Conservation (phyloP, 2,113 vertebrate species). For the Psammodynastes pulverulentus region DNA sequence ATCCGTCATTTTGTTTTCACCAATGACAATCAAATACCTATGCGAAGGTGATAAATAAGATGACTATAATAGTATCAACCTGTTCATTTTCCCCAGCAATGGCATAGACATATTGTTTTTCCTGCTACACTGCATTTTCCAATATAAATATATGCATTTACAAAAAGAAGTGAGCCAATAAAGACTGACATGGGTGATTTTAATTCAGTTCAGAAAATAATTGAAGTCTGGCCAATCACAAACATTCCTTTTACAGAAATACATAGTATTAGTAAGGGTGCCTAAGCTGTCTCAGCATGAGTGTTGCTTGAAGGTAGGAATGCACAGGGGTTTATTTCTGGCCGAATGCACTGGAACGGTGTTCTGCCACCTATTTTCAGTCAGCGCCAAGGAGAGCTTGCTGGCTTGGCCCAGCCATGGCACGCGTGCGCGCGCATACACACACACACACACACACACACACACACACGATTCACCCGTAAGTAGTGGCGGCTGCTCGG, state of each 20-base stretch:
- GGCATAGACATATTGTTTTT: not conserved
- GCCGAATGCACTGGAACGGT: too few species aligned
- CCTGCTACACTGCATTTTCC: not conserved
- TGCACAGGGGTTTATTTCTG: too few species aligned
- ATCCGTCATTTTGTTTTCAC: not conserved
- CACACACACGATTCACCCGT: too few species aligned
- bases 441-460: too few species aligned
- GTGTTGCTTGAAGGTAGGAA: too few species aligned
- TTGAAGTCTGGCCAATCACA: not conserved
- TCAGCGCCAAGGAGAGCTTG: too few species aligned
- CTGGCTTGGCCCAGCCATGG: too few species aligned
- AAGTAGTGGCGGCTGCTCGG: too few species aligned
- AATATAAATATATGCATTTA: not conserved
- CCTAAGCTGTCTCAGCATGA: not conserved
- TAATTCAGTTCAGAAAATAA: not conserved
- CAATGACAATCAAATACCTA: not conserved
- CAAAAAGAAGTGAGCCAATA: not conserved
- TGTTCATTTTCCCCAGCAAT: not conserved
- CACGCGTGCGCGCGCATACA: too few species aligned
- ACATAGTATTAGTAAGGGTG: not conserved
- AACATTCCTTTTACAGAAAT: not conserved
- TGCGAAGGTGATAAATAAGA: not conserved
- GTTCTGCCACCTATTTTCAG: too few species aligned
- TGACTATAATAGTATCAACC: not conserved
- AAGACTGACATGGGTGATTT: not conserved